A percentile compares a stretch with the other conserved stretches of the same genome.
Conservation (phyloP, 2,113 vertebrate species). For the Notiomystis cincta region DNA sequence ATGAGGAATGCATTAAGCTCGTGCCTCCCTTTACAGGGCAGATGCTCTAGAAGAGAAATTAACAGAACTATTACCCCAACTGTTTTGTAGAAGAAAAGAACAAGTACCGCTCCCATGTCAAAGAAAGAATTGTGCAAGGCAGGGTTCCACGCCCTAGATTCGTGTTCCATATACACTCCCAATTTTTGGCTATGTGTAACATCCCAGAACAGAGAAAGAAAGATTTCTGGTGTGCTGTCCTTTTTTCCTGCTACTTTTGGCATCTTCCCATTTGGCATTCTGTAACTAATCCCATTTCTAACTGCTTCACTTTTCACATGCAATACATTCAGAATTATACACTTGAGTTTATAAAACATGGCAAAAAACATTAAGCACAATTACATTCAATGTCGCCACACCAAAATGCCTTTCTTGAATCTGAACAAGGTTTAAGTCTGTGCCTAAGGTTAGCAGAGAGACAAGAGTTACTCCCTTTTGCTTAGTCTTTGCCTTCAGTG, state of each 20-base stretch:
- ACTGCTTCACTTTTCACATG: background rate
- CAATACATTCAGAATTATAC: background rate
- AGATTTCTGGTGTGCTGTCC: background rate
- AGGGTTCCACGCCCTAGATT: background rate
- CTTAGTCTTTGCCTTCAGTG: background rate
- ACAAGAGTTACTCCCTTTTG: background rate
- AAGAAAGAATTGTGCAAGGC: background rate
- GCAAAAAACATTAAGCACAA: background rate
- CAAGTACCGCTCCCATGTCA: background rate
- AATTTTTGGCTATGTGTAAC: background rate
- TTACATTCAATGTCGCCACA: accelerated
- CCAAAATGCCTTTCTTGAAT: background rate
- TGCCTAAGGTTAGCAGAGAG: background rate
- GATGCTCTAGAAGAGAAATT: background rate
- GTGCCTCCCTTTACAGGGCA: background rate
- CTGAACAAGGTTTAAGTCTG: background rate
- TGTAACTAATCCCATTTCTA: background rate
- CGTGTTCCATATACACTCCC: background rate
- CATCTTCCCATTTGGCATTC: background rate
- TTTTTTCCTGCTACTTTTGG: background rate
- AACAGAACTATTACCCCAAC: background rate
- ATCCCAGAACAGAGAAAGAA: background rate
- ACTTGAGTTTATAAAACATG: background rate
- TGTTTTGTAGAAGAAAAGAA: background rate
- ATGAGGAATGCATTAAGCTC: background rate